phyloP scores from a whole-genome alignment of 2,113 vertebrate species.

The Holacanthus passer region DNA sequence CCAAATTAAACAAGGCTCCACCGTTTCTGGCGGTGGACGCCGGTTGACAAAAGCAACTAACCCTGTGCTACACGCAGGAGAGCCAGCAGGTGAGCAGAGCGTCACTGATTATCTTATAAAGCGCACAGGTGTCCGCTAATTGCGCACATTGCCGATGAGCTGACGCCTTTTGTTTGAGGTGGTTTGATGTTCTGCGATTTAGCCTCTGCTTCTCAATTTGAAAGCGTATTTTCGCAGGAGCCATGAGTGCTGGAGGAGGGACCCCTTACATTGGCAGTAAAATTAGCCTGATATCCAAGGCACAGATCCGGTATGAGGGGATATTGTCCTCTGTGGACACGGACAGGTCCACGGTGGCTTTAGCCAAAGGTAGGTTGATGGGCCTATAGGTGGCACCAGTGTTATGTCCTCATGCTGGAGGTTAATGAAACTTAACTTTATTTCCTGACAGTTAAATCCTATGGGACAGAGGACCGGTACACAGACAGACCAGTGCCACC shows the following conservation, averaged over 20 bases:
- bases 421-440: background rate
- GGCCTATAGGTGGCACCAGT: background rate
- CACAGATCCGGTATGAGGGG: conserved; percentile 94
- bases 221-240: background rate
- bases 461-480: conserved; percentile 95
- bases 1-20: background rate
- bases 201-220: background rate
- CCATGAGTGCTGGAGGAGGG: conserved; percentile 89
- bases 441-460: conserved; percentile 89
- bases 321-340: conserved; percentile 95
- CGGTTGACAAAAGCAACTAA: conserved; percentile 11
- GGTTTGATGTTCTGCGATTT: background rate
- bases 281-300: conserved; percentile 94
- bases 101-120: conserved; percentile 49
- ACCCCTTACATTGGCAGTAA: conserved; percentile 95
- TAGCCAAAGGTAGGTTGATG: conserved; percentile 88
- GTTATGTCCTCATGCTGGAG: background rate
- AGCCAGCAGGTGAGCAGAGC: background rate
- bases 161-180: rapidly evolving
- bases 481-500: conserved; percentile 93
- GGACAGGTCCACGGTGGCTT: conserved; percentile 94
- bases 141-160: conserved; percentile 16
- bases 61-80: conserved; percentile 9
- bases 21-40: conserved; percentile 10
- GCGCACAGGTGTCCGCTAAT: conserved; percentile 62